Evolutionary conservation across 1,140 invertebrate species (phyloP).

Genomic region (Pseudomyrmex pallidus): DNA sequence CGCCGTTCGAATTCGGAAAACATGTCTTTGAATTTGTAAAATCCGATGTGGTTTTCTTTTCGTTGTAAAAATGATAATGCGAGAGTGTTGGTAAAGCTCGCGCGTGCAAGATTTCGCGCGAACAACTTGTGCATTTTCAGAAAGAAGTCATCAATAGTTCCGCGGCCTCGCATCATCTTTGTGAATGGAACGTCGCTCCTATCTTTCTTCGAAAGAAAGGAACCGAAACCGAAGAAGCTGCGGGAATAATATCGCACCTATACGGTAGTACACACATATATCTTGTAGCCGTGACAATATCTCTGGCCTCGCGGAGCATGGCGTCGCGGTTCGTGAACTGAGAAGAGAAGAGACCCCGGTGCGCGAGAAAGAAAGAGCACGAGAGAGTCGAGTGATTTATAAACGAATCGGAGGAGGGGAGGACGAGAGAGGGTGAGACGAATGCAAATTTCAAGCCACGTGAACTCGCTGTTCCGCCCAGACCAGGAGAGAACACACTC

Average conservation of each 20-base stretch:
- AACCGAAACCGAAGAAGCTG: neutral
- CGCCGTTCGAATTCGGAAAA: too few species aligned
- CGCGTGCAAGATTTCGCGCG: neutral
- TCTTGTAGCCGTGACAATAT: constrained; percentile 49
- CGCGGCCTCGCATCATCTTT: neutral
- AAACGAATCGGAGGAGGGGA: constrained; percentile 64
- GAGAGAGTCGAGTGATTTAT: constrained; percentile 76
- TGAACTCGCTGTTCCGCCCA: constrained; percentile 71
- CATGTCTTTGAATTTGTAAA: too few species aligned
- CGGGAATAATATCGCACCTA: constrained; percentile 45
- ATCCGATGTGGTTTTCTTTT: too few species aligned
- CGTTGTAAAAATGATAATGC: too few species aligned
- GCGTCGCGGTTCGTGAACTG: constrained; percentile 52
- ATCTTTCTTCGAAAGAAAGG: neutral
- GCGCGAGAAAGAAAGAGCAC: too few species aligned
- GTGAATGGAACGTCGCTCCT: constrained; percentile 3
- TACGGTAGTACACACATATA: constrained; percentile 52
- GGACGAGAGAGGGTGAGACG: constrained; percentile 66
- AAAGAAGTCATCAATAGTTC: neutral
- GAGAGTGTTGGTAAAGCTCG: neutral
- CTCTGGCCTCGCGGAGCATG: constrained; percentile 20
- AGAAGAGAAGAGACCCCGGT: neutral
- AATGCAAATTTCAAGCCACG: constrained; percentile 79
- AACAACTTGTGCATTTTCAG: constrained; percentile 7
- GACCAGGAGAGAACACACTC: constrained; percentile 55